Evolutionary conservation across 2,888 invertebrate genomes (phyloP), one percentile per base, ranked within the genome.

Genomic region (Yponomeuta malinellus): DNA sequence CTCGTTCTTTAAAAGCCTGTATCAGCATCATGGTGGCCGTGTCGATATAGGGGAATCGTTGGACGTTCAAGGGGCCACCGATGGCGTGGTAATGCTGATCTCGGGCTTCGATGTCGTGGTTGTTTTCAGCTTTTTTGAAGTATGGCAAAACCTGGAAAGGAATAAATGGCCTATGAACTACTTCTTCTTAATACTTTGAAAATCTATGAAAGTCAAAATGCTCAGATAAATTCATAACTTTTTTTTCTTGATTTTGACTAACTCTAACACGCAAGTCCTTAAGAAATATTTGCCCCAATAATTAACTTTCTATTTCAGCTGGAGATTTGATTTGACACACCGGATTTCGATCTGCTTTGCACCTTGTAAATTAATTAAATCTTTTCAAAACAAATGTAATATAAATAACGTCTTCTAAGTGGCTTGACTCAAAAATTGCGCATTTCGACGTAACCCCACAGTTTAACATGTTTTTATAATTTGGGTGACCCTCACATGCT

Each of bases 41-140:
- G 75, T 95, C 95, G 15, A 93, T 88, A 77, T 95, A 94, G 0
- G 94, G 92, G 75, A 93, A 95, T 76, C 94, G 86, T 81, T 95
- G 94, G 0, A 96, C 95, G 63, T 93, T 94, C 48, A 94, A 92
- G 63, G 94, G 94, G 1, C 95, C 96, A 2, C 93, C 93, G 9
- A 88, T 88, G 0, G 93, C 90, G 77, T 96, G 96, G 76, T 94
- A 94, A 48, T 87, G 78, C 2, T 87, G 89, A 74, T 94, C 89
- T 43, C 92, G 85, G 10, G 90, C 81, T 76, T 93, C 94, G 1
- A 88, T 79, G 72, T 94, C 93, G 79, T 89, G 87, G 76, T 95
- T 95, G 75, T 94, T 90, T 84, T 95, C 95, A 0, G 94, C 90
- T 83, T 95, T 95, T 71, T 93, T 94, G 81, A 95, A 96, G 80